Base-by-base conservation (phyloP, 2,113 vertebrate genomes). In the Ardeotis arabs region DNA sequence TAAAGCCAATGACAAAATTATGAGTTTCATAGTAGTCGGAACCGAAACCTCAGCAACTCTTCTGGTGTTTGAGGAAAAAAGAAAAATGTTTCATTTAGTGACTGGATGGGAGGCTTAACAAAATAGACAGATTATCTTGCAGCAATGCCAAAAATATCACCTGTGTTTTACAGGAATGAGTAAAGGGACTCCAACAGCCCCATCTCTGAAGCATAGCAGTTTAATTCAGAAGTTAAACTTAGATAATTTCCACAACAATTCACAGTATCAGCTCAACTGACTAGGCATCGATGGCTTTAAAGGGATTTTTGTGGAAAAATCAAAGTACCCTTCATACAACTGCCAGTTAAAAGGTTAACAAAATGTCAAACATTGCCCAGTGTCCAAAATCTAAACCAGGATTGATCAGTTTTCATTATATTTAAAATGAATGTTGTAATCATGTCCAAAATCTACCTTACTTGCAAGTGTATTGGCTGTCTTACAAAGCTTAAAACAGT, bases 31-130 rank as follows among this genome's bases (percentile, higher is more conserved):
- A 24, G n/a, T 28, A 62, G 82, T 70, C 67, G 85, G 55, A 95
- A 70, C 39, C 95, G 91, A 97, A 96, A 95, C 87, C 68, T 96
- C 95, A 93, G 96, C 70, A 31, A 77, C 60, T 91, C 69, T 84
- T 95, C 60, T 37, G 16, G 47, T 72, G 28, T 72, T 50, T 78
- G 92, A 95, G 55, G 58, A 24, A 70, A 84, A 63, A 78, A 89
- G 82, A 94, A 97, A 96, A 96, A 94, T 4, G 14, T 91, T 96
- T 76, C 15, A 62, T 77, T 89, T 87, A 68, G 50, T 10, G 39
- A 74, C 33, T 85, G 52, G 56, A 86, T 90, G 77, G 33, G 73
- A 83, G 45, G 55, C 47, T 94, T 55, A 75, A 53, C 70, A 75
- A 92, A 67, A 81, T 35, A 49, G 49, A 77, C 74, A 91, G 39